Base-by-base conservation (phyloP, 2,113 vertebrate species). In the Malaclemys terrapin region DNA sequence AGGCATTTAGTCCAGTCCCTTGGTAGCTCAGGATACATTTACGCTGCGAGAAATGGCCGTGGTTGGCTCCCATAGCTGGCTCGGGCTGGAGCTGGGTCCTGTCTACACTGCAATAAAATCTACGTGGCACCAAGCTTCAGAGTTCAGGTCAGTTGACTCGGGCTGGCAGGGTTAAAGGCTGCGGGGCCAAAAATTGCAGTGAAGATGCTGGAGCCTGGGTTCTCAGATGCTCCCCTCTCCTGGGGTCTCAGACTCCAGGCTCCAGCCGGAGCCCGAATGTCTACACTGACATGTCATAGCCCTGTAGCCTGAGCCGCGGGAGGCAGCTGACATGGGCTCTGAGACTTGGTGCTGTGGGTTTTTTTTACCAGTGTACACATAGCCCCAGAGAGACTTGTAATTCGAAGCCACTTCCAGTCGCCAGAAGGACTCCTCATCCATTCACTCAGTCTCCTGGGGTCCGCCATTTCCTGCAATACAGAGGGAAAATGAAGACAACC, bases 361-460 rank as follows among this genome's bases (percentile, higher is more conserved):
- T n/a, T 62, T 65, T 69, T 65, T 69, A 69, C 17, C 35, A 69
- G 8, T 20, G 65, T n/a, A 35, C 65, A 69, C 17, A 19, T 10
- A 5, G 8, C 35, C 35, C 14, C 2, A 10, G 52, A 62, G 86
- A 45, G 56, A 82, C 65, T n/a, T 69, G 8, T 20, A n/a, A 38
- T 5, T 35, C 17, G 6, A 69, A 35, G 35, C 17, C 35, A 69
- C 16, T 19, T 69, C 62, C 62, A n/a, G 62, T 19, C 8, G 2
- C 65, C 65, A n/a, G 65, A 35, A 69, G 17, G 65, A n/a, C 35
- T n/a, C 31, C 3, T 4, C 17, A 69, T 69, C 65, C 16, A n/a
- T n/a, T 19, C 35, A n/a, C 65, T 69, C 35, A n/a, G 1, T 8
- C 35, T 69, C n/a, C 20, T 0, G 1, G 2, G 80, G 80, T 8